Conservation (phyloP, 2,797 vertebrate genomes). For the Tapirus indicus region DNA sequence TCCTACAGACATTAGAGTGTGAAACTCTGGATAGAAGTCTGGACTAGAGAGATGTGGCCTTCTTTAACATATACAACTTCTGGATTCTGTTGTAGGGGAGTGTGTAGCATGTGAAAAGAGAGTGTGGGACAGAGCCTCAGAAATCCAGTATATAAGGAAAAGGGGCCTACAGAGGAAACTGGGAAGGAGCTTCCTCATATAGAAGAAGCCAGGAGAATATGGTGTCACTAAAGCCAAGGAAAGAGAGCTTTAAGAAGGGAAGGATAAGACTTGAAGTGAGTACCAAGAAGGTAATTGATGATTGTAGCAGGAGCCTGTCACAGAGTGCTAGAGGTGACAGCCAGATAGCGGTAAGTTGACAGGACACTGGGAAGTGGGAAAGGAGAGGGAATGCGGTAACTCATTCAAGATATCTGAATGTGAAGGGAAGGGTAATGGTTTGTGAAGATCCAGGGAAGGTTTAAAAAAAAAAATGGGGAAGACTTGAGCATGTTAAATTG, state of each 20-base stretch:
- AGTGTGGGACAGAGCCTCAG: background rate
- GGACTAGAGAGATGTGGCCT: background rate
- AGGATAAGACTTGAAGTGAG: background rate
- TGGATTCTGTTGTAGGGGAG: background rate
- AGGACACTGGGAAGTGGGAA: background rate
- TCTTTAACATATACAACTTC: background rate
- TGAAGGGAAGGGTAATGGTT: background rate
- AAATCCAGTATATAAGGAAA: background rate
- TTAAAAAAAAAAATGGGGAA: background rate
- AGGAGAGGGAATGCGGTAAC: background rate
- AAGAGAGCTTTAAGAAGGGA: background rate
- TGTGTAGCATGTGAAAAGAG: background rate
- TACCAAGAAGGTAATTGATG: background rate
- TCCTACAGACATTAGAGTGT: background rate
- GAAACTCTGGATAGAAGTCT: background rate
- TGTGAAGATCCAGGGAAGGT: background rate
- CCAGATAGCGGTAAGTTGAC: background rate
- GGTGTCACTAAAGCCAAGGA: background rate
- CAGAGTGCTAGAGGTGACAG: background rate
- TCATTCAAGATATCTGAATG: background rate
- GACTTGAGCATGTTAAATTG: background rate
- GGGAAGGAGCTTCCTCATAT: background rate
- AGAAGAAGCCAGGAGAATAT: background rate
- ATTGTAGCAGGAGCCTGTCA: background rate
- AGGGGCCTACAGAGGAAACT: background rate